A percentile compares a stretch with the other conserved stretches of the same genome.
Conservation (phyloP, 2,113 vertebrate genomes). For the Lonchura striata region DNA sequence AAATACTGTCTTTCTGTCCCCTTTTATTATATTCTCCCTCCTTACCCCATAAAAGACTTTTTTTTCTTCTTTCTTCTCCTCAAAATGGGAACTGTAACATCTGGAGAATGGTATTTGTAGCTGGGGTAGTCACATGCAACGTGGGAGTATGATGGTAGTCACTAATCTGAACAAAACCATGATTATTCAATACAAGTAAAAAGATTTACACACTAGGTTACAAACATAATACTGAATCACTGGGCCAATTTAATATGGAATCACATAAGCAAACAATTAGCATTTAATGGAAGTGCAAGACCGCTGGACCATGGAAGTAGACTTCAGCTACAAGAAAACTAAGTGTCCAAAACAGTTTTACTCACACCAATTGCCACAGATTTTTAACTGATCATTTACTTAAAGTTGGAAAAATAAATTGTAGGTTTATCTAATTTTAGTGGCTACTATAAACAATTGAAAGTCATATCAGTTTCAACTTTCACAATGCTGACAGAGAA, state of each 20-base stretch:
- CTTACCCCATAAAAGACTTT: background rate
- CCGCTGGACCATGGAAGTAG: background rate
- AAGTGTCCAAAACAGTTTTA: background rate
- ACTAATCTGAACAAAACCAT: slow-evolving; percentile 21
- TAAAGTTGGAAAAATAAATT: background rate
- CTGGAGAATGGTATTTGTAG: slow-evolving; percentile 51
- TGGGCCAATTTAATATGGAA: background rate
- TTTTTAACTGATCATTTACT: background rate
- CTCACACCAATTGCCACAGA: background rate
- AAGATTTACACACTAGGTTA: slow-evolving; percentile 6
- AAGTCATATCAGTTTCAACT: background rate
- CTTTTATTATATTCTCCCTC: background rate
- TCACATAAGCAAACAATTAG: background rate
- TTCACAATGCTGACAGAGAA: background rate
- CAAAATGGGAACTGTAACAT: slow-evolving; percentile 27
- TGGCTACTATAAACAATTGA: background rate
- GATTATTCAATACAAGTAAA: slow-evolving; percentile 18
- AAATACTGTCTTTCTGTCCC: background rate
- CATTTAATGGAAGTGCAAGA: background rate
- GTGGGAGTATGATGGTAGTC: slow-evolving; percentile 30
- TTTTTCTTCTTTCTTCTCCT: background rate
- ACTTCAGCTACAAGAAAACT: background rate
- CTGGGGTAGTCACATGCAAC: slow-evolving; percentile 34
- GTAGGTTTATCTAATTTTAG: background rate
- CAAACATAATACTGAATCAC: background rate